A percentile compares a stretch with the other conserved stretches of the same genome.
These are phyloP conservation scores for Fulmarus glacialis DNA, from an alignment of 2,113 vertebrate genomes.

Conservation along the genomic window DNA sequence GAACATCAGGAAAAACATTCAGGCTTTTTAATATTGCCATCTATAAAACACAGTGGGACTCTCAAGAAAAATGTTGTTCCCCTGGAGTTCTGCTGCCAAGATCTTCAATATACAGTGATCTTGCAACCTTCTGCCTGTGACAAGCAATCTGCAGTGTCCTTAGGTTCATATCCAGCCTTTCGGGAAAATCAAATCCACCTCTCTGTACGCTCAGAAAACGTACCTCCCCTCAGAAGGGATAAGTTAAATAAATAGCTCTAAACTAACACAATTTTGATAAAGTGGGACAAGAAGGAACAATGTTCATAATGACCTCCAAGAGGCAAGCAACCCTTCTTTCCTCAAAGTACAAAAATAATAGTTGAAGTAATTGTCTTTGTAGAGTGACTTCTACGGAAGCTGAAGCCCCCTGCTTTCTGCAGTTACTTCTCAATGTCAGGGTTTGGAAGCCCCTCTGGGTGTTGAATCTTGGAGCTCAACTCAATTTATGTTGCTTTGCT, in stretches of 20 bases:
- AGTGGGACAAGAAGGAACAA: background rate
- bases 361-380: background rate
- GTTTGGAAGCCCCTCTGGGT: background rate
- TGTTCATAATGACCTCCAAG: background rate
- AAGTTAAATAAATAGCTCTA: background rate
- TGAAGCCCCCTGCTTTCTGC: background rate
- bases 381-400: background rate
- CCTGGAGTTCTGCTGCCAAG: background rate
- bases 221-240: background rate
- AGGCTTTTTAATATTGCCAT: background rate
- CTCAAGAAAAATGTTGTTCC: background rate
- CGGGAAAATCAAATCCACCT: background rate
- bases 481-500: background rate
- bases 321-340: background rate
- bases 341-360: background rate
- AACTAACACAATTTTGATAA: background rate
- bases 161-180: background rate
- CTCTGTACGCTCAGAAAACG: background rate
- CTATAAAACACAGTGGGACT: background rate
- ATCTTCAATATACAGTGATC: background rate
- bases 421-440: background rate
- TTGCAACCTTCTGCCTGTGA: background rate
- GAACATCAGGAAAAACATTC: constrained; percentile 16
- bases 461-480: background rate
- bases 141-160: background rate